Evolutionary conservation across 2,113 vertebrate species (phyloP), one percentile per base, ranked within the genome.

Genomic region (Peromyscus leucopus): DNA sequence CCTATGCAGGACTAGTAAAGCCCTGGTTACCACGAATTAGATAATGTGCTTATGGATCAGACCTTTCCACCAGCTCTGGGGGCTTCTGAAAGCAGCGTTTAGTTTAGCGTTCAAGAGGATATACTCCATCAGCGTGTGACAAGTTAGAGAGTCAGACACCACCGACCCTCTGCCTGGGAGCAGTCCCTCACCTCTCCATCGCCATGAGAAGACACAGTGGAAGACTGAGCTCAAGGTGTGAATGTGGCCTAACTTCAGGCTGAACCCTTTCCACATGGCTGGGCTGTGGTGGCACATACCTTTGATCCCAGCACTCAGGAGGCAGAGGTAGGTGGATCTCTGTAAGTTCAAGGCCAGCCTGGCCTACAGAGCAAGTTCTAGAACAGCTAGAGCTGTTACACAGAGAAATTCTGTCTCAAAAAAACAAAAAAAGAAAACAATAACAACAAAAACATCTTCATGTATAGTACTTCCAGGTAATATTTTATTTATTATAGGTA

Each of bases 401-500:
- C 19, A 74, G 71, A 39, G 71, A 74, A 39, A 74, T 39, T 3
- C 17, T 72, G 71, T 21, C 71, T 16, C 36, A 72, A n/a, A n/a
- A 72, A 36, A 71, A 71, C 5, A 7, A 71, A 17, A 16, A 36
- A 7, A 2, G 2, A 3, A 71, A 8, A 71, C 16, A n/a, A n/a
- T 3, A 7, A 36, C 5, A 74, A n/a, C 8, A 72, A 72, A 72
- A n/a, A 3, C n/a, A 12, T 74, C n/a, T 39, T n/a, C 71, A 78
- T 16, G 6, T 46, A 2, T 24, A 94, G 46, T 21, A 89, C 21
- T 93, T 93, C 46, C 61, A 55, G 10, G 39, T 48, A 95, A 89
- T 72, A 55, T 89, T 92, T 97, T 98, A 95, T 95, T 97, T 90
- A 95, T 51, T 51, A 51, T 76, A 96, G 31, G 13, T 76, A 19